These are phyloP conservation scores for Tiaroga cobitis DNA, from an alignment of 2,797 vertebrate genomes.

Conservation along the genomic window DNA sequence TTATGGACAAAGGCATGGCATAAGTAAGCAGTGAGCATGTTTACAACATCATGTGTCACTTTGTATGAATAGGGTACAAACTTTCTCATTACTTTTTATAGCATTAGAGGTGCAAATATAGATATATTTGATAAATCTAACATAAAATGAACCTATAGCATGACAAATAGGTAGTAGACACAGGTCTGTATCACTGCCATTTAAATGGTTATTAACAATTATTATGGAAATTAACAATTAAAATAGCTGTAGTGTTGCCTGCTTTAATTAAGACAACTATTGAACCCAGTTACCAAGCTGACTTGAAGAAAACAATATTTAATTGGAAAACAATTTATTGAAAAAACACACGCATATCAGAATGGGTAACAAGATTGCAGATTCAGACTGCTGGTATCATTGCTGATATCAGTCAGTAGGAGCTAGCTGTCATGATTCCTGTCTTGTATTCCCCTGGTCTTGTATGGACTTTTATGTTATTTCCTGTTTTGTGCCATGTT, in stretches of 20 bases:
- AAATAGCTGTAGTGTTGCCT: neutral
- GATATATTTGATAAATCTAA: neutral
- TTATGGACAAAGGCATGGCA: conserved; percentile 35
- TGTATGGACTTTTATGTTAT: too few species aligned
- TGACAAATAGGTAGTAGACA: neutral
- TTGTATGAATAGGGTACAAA: neutral
- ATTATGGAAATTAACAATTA: neutral
- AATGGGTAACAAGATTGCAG: too few species aligned
- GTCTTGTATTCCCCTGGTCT: too few species aligned
- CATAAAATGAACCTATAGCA: neutral
- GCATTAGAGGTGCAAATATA: neutral
- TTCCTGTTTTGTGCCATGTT: too few species aligned
- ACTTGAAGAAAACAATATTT: neutral
- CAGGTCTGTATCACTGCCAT: neutral
- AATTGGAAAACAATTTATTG: neutral
- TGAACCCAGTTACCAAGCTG: neutral
- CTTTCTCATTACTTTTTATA: neutral
- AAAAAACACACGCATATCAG: too few species aligned
- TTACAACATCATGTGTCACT: conserved; percentile 9
- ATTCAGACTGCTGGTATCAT: too few species aligned
- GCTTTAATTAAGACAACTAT: neutral
- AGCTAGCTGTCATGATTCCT: too few species aligned
- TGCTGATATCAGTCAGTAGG: too few species aligned
- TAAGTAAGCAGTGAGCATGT: conserved; percentile 23
- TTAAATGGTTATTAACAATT: neutral